Base-by-base conservation (phyloP, 2,797 vertebrate genomes). In the Crax fasciolata region DNA sequence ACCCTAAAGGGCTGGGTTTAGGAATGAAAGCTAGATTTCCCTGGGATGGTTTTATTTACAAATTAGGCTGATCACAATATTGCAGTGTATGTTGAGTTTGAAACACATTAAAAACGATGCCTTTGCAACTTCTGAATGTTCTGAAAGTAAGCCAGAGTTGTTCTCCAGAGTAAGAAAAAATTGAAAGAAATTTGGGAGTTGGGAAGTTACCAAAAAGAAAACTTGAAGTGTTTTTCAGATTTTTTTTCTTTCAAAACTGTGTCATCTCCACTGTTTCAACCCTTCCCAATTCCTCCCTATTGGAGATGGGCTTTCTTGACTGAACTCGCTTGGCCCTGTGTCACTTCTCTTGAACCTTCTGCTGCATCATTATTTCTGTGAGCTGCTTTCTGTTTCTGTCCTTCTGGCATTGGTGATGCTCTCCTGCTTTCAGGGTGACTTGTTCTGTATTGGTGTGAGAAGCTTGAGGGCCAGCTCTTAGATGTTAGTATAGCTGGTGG, bases 91-190 rank as follows among this genome's bases (percentile, higher is more conserved):
- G 28, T 13, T 12, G 0, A 2, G 15, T 39, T 65, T 38, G 55
- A 73, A 87, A 35, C 73, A 77, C 16, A 10, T 35, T 41, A 39
- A 27, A 80, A 81, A 7, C 25, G 5, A 13, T 32, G 27, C n/a
- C 44, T 51, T 54, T 62, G 27, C 38, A 67, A 12, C 46, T 78
- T 54, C 41, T 66, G 51, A n/a, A 39, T 78, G 14, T 51, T 67
- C 67, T 89, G 62, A 71, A 87, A 44, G 17, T 59, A 54, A 81
- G 58, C 49, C 35, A 19, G 41, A 63, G 39, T 48, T 23, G 7
- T 61, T 92, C 43, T 88, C 90, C 39, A 41, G n/a, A 35, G 51
- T 35, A 61, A 77, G 75, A 75, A 17, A 88, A 59, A 77, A 78
- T 72, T 63, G 77, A 87, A 75, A n/a, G 67, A 49, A 66, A 81